Conservation (phyloP, 2,888 invertebrate species). For the Cepaea hortensis region DNA sequence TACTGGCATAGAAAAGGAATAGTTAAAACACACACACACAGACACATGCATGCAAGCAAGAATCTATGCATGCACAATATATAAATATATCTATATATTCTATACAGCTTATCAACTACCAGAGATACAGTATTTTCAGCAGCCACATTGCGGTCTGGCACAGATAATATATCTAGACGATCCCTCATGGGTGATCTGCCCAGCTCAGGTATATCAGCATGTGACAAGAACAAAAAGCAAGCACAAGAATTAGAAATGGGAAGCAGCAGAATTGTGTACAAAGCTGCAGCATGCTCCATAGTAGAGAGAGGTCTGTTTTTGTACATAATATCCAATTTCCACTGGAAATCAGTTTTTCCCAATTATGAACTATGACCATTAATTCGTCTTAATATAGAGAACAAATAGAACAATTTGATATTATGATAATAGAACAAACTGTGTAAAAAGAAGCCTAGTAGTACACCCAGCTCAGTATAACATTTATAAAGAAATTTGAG, state of each 20-base stretch:
- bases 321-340: conserved; percentile 43
- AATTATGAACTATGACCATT: background rate
- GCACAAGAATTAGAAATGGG: conserved; percentile 54
- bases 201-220: conserved; percentile 13
- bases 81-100: background rate
- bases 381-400: background rate
- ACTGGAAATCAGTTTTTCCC: background rate
- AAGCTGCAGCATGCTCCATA: background rate
- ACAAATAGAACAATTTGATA: background rate
- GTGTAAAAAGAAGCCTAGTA: no score
- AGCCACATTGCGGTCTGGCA: conserved; percentile 63
- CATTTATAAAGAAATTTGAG: no score
- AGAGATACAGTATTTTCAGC: conserved; percentile 65
- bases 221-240: conserved; percentile 54
- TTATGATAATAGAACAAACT: background rate
- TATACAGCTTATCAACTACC: conserved; percentile 60
- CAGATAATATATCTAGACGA: conserved; percentile 52
- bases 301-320: conserved; percentile 33
- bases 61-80: no score
- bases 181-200: conserved; percentile 28
- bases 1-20: no score
- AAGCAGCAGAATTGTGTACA: conserved; percentile 35
- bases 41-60: no score
- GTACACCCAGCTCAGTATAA: no score
- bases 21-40: no score